A percentile compares a stretch with the other conserved stretches of the same genome.
Evolutionary conservation across 92 coral and sea anemone species (phyloP).

Genomic region (Blastomussa wellsi): DNA sequence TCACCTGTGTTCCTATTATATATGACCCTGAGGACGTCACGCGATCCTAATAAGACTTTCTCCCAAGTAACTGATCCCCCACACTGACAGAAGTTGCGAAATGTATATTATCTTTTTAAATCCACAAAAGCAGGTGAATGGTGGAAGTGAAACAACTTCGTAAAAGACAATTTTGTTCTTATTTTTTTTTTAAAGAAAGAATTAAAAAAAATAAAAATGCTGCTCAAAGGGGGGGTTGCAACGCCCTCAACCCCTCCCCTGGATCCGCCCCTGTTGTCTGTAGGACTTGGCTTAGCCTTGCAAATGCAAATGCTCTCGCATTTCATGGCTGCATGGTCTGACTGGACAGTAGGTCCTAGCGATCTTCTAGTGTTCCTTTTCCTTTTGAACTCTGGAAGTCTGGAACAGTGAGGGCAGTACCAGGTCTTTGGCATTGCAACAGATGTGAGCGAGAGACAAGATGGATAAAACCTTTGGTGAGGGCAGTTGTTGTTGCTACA

Average conservation of each 20-base stretch:
- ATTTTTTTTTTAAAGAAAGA: no score
- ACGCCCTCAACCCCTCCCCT: constrained; percentile 23
- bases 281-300: no score
- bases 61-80: neutral
- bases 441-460: no score
- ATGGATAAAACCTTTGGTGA: no score
- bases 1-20: constrained; percentile 31
- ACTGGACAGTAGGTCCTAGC: no score
- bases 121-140: constrained; percentile 26
- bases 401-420: no score
- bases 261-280: constrained; percentile 1
- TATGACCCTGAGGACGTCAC: neutral
- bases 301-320: no score
- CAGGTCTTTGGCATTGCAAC: no score
- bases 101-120: constrained; percentile 26
- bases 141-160: constrained; percentile 25
- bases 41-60: neutral
- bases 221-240: constrained; percentile 37
- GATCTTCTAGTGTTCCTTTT: no score
- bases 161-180: constrained; percentile 13
- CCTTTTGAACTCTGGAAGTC: no score
- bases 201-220: neutral
- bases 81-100: neutral
- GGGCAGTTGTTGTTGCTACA: no score
- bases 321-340: no score